These are phyloP conservation scores for Ypsolopha scabrella DNA, from an alignment of 2,888 invertebrate species.

Conservation along the genomic window DNA sequence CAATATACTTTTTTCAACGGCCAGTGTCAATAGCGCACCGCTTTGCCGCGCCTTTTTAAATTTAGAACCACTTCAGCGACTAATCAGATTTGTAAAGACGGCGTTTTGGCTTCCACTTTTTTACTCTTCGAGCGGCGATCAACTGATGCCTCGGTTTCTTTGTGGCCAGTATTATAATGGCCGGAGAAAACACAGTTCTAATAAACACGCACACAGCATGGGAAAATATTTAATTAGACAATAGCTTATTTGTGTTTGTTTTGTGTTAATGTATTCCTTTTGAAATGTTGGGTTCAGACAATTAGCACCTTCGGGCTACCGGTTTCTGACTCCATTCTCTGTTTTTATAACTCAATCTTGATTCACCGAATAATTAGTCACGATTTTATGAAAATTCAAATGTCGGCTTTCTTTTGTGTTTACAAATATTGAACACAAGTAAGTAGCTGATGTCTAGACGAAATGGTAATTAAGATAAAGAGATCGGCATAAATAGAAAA, in stretches of 20 bases:
- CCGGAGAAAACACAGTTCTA: constrained; percentile 23
- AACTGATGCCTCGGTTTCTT: constrained; percentile 41
- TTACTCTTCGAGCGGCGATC: constrained; percentile 33
- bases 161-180: constrained; percentile 34
- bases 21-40: constrained; percentile 48
- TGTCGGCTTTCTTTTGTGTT: constrained; percentile 8
- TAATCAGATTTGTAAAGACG: constrained; percentile 67
- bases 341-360: constrained; percentile 55
- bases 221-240: constrained; percentile 70
- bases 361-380: constrained; percentile 28
- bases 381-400: constrained; percentile 7
- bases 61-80: constrained; percentile 62
- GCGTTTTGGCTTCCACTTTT: constrained; percentile 27
- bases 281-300: constrained; percentile 44
- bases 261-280: constrained; percentile 64
- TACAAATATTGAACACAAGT: constrained; percentile 7
- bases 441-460: constrained; percentile 33
- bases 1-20: constrained; percentile 30
- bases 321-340: constrained; percentile 29
- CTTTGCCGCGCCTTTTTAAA: constrained; percentile 47
- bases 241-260: constrained; percentile 68
- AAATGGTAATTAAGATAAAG: constrained; percentile 48
- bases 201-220: constrained; percentile 38
- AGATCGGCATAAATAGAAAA: background rate
- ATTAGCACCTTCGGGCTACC: constrained; percentile 57